phyloP scores from a whole-genome alignment of 1,140 invertebrate genomes.

The Aphelinus atriplicis region DNA sequence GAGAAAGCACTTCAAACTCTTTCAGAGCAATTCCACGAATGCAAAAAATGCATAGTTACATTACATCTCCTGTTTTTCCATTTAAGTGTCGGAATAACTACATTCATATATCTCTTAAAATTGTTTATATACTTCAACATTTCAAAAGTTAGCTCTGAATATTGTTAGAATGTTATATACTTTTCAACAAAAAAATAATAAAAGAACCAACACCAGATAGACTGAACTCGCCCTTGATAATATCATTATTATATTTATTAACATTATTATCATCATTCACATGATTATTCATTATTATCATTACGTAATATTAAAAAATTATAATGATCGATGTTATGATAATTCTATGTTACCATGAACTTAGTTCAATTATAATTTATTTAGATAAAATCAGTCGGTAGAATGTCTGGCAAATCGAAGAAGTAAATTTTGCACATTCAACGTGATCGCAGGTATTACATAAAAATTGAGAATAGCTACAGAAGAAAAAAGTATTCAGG shows the following conservation, averaged over 20 bases:
- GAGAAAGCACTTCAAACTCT: conserved; percentile 19
- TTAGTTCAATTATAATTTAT: conserved; percentile 27
- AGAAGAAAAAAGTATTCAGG: background rate
- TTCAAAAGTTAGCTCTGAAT: conserved; percentile 22
- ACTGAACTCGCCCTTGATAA: conserved; percentile 46
- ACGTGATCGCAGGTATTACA: conserved; percentile 4
- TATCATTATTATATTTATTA: conserved; percentile 23
- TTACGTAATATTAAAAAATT: conserved; percentile 10
- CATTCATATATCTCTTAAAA: background rate
- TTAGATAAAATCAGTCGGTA: background rate
- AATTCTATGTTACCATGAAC: conserved; percentile 40
- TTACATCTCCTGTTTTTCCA: background rate
- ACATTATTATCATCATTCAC: conserved; percentile 11
- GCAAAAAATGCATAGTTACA: conserved; percentile 11
- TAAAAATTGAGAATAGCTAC: conserved; percentile 10
- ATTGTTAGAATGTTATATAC: conserved; percentile 58
- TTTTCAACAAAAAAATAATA: conserved; percentile 47
- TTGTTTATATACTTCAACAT: conserved; percentile 2
- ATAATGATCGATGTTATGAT: conserved; percentile 34
- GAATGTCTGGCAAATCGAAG: background rate
- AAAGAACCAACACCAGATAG: conserved; percentile 65
- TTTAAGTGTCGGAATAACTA: background rate
- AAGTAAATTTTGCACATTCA: background rate
- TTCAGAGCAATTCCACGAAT: conserved; percentile 24
- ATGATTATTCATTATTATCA: conserved; percentile 2